Evolutionary conservation across 2,888 invertebrate species (phyloP), one percentile per base, ranked within the genome.

Genomic region (Cerastoderma edule): DNA sequence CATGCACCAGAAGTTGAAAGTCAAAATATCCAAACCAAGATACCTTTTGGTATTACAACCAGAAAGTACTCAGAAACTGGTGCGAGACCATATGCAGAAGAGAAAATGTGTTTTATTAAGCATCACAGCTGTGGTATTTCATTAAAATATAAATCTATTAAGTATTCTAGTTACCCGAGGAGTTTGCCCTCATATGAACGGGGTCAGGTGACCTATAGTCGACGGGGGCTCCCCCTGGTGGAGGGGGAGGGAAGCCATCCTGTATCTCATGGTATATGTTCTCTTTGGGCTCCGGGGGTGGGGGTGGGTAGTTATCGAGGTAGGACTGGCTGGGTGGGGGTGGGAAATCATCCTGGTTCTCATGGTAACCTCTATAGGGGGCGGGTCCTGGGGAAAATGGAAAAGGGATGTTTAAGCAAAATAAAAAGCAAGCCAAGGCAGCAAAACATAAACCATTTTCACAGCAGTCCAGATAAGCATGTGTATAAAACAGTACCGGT

Each of bases 171-270:
- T 57, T 78, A 82, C 72, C 78, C 67, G 54, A 72, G 50, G 35
- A 71, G 24, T 16, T 35, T 60, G n/a, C n/a, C n/a, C 76, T 73
- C 48, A 63, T 60, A 30, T 67, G 75, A 56, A 78, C 74, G 10
- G 72, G 73, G 10, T 73, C 78, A 57, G 71, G 79, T 67, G 69
- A 67, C 19, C 75, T 64, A 39, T 78, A 78, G n/a, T 67, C 63
- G 16, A 50, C 24, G 1, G 81, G 70, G 39, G 83, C 79, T n/a
- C 73, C 77, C 1, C 83, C 70, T 6, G 80, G 87, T 5, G 89
- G 89, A 5, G 89, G 89, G 6, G 88, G 89, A 53, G 87, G 86
- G 54, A 86, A 84, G 32, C 87, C 87, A 35, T 88, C 88, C 22
- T 75, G 75, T 30, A 84, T 83, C 57, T 84, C 85, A 69, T 82